Evolutionary conservation across 1,140 invertebrate genomes (phyloP).

Genomic region (Micrasema minimum): DNA sequence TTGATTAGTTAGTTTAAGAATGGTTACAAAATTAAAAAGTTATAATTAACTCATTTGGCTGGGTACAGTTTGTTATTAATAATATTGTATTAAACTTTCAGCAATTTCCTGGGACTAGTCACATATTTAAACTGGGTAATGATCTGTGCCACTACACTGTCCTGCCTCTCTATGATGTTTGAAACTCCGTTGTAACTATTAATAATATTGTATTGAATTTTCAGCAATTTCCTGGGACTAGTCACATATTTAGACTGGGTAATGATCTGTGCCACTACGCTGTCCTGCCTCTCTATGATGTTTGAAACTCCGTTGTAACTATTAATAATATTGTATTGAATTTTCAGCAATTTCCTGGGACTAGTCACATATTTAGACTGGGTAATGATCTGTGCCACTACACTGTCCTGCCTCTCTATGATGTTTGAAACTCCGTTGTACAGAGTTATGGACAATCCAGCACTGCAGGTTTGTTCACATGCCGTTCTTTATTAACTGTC

Average conservation of each 20-base stretch:
- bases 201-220: slow-evolving; percentile 47
- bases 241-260: slow-evolving; percentile 99
- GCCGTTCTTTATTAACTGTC: no score
- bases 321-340: not conserved
- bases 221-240: slow-evolving; percentile 94
- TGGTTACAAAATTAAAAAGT: no score
- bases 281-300: slow-evolving; percentile 99
- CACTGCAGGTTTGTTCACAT: slow-evolving; percentile 68
- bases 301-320: slow-evolving; percentile 92
- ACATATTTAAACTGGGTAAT: slow-evolving; percentile 99
- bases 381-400: slow-evolving; percentile 99
- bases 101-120: slow-evolving; percentile 96
- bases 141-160: slow-evolving; percentile 97
- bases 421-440: slow-evolving; percentile 96
- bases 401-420: slow-evolving; percentile 97
- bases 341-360: slow-evolving; percentile 91
- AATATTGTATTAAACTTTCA: slow-evolving; percentile 60
- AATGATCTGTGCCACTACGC: slow-evolving; percentile 97
- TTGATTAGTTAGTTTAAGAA: no score
- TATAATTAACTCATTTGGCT: no score
- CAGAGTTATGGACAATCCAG: slow-evolving; percentile 86
- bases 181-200: slow-evolving; percentile 87
- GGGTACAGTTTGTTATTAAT: no score
- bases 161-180: slow-evolving; percentile 99
- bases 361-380: slow-evolving; percentile 99